Conservation (phyloP, 2,113 vertebrate genomes). For the Pholis gunnellus region DNA sequence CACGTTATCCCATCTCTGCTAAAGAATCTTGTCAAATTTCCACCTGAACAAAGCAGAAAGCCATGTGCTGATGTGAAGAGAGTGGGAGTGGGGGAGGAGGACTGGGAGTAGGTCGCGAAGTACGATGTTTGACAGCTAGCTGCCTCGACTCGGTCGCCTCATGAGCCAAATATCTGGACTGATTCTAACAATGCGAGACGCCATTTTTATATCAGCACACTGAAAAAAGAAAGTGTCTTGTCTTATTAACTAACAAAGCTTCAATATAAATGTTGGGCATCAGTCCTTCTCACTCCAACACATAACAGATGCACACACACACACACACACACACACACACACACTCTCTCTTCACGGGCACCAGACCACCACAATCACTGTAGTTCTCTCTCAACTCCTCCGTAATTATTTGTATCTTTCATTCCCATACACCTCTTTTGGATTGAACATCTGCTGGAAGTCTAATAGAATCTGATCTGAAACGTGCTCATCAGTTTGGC, state of each 20-base stretch:
- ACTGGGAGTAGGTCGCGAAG: not conserved
- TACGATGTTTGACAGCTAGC: conserved; percentile 42
- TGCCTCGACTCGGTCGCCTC: conserved; percentile 3
- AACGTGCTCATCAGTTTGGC: conserved; percentile 24
- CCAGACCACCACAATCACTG: conserved; percentile 31
- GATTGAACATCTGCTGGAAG: conserved; percentile 34
- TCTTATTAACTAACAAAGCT: conserved; percentile 14
- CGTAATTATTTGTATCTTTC: conserved; percentile 41
- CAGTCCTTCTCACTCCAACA: conserved; percentile 42
- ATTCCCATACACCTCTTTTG: conserved; percentile 22
- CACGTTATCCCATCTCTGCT: not conserved
- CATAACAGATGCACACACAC: conserved; percentile 20
- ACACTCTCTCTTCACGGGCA: not conserved
- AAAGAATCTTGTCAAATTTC: conserved; percentile 5
- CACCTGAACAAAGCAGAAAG: conserved; percentile 29
- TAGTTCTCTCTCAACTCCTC: conserved; percentile 47
- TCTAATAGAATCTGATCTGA: conserved; percentile 34
- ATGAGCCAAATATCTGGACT: conserved; percentile 2
- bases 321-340: not conserved
- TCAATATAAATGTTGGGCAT: conserved; percentile 9
- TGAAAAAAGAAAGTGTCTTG: not conserved
- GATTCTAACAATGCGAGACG: not conserved
- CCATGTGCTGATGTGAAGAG: conserved; percentile 17
- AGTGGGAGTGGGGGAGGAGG: not conserved
- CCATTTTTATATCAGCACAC: not conserved